A percentile compares a stretch with the other conserved stretches of the same genome.
These are phyloP conservation scores for Craniophora ligustri DNA, from an alignment of 2,888 invertebrate species.

Conservation along the genomic window DNA sequence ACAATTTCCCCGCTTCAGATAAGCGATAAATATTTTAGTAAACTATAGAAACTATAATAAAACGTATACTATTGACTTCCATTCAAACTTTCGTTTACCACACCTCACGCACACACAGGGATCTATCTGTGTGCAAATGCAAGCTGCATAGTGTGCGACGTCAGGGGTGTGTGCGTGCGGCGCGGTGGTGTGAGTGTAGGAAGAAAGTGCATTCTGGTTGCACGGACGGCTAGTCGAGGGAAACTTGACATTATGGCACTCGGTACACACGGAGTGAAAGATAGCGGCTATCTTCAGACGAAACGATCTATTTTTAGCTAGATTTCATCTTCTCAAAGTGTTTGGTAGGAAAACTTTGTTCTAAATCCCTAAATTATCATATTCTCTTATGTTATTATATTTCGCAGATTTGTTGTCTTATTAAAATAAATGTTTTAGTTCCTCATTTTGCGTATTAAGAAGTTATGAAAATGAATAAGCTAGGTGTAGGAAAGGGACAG, in stretches of 20 bases:
- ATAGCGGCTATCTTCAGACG: constrained; percentile 57
- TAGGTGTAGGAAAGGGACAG: not conserved
- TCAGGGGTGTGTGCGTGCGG: constrained; percentile 20
- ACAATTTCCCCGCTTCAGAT: constrained; percentile 44
- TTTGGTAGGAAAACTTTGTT: not conserved
- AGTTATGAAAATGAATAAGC: not conserved
- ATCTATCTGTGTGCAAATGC: constrained; percentile 46
- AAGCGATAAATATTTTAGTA: constrained; percentile 50
- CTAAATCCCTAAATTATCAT: not conserved
- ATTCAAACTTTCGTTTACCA: constrained; percentile 59
- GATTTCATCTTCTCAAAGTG: constrained; percentile 19
- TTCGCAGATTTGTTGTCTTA: not conserved
- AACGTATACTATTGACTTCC: constrained; percentile 47
- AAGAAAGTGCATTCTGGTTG: constrained; percentile 87
- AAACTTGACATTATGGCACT: constrained; percentile 76
- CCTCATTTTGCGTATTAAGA: no score
- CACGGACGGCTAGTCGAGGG: constrained; percentile 79
- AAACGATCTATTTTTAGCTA: constrained; percentile 17
- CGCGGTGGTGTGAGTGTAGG: constrained; percentile 63
- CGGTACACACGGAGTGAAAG: constrained; percentile 39
- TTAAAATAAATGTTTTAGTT: no score
- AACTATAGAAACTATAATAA: constrained; percentile 46
- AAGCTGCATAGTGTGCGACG: constrained; percentile 36
- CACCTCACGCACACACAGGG: constrained; percentile 37
- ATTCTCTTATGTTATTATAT: not conserved